Base-by-base conservation (phyloP, 2,113 vertebrate genomes). In the Gulo gulo region DNA sequence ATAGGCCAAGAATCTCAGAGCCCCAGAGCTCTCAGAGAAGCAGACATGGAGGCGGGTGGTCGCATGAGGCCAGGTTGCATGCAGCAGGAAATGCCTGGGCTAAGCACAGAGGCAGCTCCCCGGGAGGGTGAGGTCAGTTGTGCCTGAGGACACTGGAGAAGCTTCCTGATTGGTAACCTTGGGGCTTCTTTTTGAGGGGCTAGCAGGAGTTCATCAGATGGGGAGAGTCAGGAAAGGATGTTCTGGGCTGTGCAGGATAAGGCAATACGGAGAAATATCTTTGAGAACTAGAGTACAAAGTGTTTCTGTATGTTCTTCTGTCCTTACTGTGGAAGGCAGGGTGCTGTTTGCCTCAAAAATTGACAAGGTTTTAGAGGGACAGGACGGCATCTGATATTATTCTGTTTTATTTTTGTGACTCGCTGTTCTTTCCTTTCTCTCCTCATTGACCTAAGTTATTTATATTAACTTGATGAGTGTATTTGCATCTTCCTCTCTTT, bases 391-490 rank as follows among this genome's bases (percentile, higher is more conserved):
- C 52, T 24, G 61, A 36, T 42, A 4, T 1, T 20, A 18, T 29
- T 55, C 34, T 31, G 0, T 57, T 73, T 73, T 74, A 34, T 36
- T 79, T 96, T 95, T 92, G 81, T 94, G 84, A 81, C 88, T 95
- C 80, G 47, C 90, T 95, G 10, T 80, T 95, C 69, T 96, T 95
- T 91, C 76, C 90, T 96, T 69, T 94, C 65, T 88, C 91, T 98
- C 88, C 23, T 24, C 97, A 47, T 90, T 97, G 97, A 98, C 94
- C 97, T 93, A 97, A 88, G 95, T 98, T 98, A 94, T 98, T 98
- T 97, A 63, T 93, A 71, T 97, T 98, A 97, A 96, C 97, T 96
- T 97, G 97, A 94, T 98, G 98, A 98, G 96, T 88, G 81, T 92
- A 74, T 98, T 97, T 97, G 96, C 97, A 98, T 96, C 45, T n/a